Conservation (phyloP, 1,140 invertebrate species). For the Rhopalosiphum maidis region DNA sequence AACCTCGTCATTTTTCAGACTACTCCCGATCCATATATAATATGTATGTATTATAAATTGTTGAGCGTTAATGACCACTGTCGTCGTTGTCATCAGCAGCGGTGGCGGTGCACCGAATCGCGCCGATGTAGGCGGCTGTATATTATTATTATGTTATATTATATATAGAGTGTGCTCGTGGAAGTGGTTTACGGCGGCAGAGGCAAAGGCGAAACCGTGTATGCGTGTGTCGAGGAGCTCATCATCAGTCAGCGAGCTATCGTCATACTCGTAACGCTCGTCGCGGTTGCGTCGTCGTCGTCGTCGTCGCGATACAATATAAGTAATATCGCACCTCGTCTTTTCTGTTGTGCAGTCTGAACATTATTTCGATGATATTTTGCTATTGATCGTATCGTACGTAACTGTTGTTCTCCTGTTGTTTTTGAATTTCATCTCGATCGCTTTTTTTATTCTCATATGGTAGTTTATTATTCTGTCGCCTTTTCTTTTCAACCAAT, state of each 20-base stretch:
- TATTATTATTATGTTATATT: slow-evolving; percentile 10
- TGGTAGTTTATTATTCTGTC: neutral
- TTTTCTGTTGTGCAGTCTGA: neutral
- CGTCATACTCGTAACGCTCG: neutral
- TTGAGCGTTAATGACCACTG: neutral
- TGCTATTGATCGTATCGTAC: neutral
- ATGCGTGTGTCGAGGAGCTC: neutral
- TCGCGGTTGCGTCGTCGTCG: neutral
- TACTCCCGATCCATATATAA: neutral
- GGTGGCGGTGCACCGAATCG: neutral
- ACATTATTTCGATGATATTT: neutral
- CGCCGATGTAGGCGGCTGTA: neutral
- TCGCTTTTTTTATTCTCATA: neutral
- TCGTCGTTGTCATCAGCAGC: neutral
- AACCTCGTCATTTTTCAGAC: neutral
- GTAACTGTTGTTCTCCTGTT: neutral
- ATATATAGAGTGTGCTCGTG: neutral
- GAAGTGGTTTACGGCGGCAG: slow-evolving; percentile 22
- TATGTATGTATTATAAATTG: slow-evolving; percentile 21
- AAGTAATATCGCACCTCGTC: neutral
- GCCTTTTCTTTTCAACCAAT: neutral
- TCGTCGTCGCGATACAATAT: neutral
- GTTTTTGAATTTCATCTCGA: neutral
- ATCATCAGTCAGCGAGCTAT: slow-evolving; percentile 34
- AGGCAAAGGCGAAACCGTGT: slow-evolving; percentile 11